These are phyloP conservation scores for Thymallus thymallus DNA, from an alignment of 2,113 vertebrate genomes.

Conservation along the genomic window DNA sequence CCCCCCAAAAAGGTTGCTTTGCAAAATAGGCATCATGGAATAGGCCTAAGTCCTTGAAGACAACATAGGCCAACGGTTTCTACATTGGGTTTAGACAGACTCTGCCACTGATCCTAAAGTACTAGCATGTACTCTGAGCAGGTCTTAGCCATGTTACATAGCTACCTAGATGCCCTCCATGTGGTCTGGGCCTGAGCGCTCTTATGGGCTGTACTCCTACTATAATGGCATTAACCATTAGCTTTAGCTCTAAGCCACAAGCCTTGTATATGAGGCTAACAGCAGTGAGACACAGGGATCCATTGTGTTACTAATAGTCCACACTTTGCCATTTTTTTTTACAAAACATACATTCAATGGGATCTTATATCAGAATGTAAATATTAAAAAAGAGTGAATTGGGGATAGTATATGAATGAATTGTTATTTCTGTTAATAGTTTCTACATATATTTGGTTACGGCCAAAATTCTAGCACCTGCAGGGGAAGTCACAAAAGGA, in stretches of 20 bases:
- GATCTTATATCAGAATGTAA: not conserved
- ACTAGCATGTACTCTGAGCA: not conserved
- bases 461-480: conserved; percentile 60
- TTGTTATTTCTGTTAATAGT: conserved; percentile 2
- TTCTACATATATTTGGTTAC: conserved; percentile 28
- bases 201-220: conserved; percentile 23
- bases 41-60: not conserved
- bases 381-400: not conserved
- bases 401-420: conserved; percentile 2
- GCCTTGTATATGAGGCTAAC: conserved; percentile 50
- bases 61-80: not conserved
- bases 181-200: conserved; percentile 31
- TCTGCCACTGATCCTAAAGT: not conserved
- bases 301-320: conserved; percentile 29
- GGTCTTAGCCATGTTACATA: not conserved
- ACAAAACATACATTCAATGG: not conserved
- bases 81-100: not conserved
- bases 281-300: conserved; percentile 14
- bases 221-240: conserved; percentile 29
- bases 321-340: conserved; percentile 9
- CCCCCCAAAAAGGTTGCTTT: conserved; percentile 16
- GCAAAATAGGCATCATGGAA: conserved; percentile 12
- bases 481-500: conserved; percentile 75
- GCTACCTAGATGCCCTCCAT: conserved; percentile 37
- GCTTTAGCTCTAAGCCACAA: conserved; percentile 37